Base-by-base conservation (phyloP, 2,113 vertebrate species). In the Dolichotis patagonum region DNA sequence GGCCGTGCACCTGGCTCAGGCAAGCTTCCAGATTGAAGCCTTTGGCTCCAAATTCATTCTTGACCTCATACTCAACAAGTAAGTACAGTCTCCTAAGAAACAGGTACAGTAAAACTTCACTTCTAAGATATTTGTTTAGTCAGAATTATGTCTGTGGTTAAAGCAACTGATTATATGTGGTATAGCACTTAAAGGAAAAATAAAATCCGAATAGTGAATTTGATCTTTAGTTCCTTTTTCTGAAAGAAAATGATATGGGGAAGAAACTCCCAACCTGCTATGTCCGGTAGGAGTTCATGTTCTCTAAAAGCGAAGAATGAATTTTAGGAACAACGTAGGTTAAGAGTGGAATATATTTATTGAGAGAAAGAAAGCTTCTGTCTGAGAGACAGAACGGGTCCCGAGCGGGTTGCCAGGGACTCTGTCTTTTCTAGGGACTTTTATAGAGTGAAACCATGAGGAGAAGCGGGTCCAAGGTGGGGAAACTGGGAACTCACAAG, bases 21-120 rank as follows among this genome's bases (percentile, higher is more conserved):
- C 99, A 97, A 99, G 99, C 98, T 99, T 99, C 98, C 99, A 99
- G 98, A 99, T 99, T 95, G 99, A 99, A 96, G 99, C 99, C 71
- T 99, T 99, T 97, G 99, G 99, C 90, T 99, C 99, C 98, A 99
- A 98, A 98, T 99, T 99, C 98, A 99, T 99, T 98, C 99, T 99
- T 99, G 99, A 99, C 98, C 99, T 99, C 88, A 98, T 98, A 56
- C 63, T 99, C 98, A 99, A 99, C 99, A 99, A 99, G 99, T 99
- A 99, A 99, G 99, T 99, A 85, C 87, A 71, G 85, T 73, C 38
- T 96, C 60, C 56, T 75, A 85, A 67, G 86, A 81, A 82, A 6
- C 26, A 91, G 84, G 56, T 94, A 20, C 16, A 78, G 28, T 85
- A 63, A 88, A 91, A 91, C 56, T 67, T 94, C 17, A 46, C 54